A percentile compares a stretch with the other conserved stretches of the same genome.
These are phyloP conservation scores for Prosapia bicincta DNA, from an alignment of 2,888 invertebrate species.

Conservation along the genomic window DNA sequence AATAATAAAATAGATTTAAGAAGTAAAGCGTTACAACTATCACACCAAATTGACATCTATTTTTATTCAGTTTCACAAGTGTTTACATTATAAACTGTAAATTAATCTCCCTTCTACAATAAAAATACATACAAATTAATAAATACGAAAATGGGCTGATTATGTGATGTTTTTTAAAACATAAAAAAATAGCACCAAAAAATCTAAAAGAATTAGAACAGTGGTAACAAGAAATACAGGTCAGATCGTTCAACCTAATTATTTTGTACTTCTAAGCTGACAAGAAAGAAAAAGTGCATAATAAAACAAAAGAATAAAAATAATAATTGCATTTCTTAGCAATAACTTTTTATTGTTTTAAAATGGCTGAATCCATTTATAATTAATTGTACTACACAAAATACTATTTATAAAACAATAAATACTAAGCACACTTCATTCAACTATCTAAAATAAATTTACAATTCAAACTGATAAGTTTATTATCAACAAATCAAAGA, in stretches of 20 bases:
- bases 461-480: not conserved
- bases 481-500: not conserved
- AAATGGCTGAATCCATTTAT: not conserved
- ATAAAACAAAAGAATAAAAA: not conserved
- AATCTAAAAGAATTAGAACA: not conserved
- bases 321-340: not conserved
- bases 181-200: not conserved
- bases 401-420: slow-evolving; percentile 26
- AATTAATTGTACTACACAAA: slow-evolving; percentile 5
- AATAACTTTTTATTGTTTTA: not conserved
- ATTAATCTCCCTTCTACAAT: no score
- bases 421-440: slow-evolving; percentile 18
- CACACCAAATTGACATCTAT: no score
- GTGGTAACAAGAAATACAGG: not conserved
- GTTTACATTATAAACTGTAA: no score
- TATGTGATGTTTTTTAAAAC: not conserved
- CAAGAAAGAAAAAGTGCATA: not conserved
- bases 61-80: no score
- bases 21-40: no score
- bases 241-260: not conserved
- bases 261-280: not conserved
- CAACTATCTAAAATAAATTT: not conserved
- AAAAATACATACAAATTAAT: no score
- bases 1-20: no score
- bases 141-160: not conserved